Conservation (phyloP, 2,888 invertebrate genomes). For the Andrena bicolor region DNA sequence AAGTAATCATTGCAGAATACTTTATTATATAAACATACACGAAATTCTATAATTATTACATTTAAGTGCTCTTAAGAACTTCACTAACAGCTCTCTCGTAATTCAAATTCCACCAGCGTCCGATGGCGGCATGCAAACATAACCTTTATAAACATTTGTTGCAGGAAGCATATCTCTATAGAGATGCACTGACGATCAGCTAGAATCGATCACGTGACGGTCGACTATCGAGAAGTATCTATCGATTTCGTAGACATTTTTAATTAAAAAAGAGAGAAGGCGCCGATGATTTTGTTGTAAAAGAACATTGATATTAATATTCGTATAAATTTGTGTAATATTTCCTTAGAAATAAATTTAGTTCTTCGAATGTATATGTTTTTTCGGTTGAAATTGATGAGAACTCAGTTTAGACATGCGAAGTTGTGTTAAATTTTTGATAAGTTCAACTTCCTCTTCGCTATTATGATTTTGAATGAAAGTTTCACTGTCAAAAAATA, state of each 20-base stretch:
- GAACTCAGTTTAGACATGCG: too few relatives aligned
- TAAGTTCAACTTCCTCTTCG: too few relatives aligned
- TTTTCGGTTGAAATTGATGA: too few relatives aligned
- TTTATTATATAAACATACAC: neutral
- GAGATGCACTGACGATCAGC: neutral
- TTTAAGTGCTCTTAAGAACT: neutral
- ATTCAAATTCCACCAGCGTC: neutral
- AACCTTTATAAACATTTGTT: slow-evolving; percentile 21
- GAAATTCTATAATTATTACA: neutral
- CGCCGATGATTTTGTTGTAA: too few relatives aligned
- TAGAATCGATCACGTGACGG: neutral
- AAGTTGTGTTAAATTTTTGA: too few relatives aligned
- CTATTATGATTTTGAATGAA: too few relatives aligned
- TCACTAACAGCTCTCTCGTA: neutral
- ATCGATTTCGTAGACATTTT: neutral
- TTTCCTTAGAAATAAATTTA: too few relatives aligned
- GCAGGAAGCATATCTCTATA: neutral
- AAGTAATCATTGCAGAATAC: neutral
- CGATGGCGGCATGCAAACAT: slow-evolving; percentile 1
- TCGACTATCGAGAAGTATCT: neutral
- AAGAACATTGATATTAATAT: too few relatives aligned
- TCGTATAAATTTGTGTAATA: too few relatives aligned
- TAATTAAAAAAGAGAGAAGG: neutral
- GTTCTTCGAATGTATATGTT: too few relatives aligned
- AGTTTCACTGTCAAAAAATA: too few relatives aligned